Conservation (phyloP, 2,797 vertebrate species). For the Pygocentrus nattereri region DNA sequence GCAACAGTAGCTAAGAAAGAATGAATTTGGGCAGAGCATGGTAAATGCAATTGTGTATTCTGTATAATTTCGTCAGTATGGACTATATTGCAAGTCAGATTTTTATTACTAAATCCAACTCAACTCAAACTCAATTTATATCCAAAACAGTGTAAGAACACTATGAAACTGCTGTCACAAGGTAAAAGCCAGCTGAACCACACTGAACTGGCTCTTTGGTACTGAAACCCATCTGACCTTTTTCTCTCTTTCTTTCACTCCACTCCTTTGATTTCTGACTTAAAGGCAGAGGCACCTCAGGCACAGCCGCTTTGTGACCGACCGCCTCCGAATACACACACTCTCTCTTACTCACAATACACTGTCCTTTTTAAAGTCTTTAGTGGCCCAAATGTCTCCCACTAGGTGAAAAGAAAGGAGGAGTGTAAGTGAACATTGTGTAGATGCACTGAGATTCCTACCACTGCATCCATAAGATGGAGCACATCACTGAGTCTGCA, state of each 20-base stretch:
- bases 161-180: neutral
- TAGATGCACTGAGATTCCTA: neutral
- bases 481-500: neutral
- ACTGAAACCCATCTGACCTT: slow-evolving; percentile 19
- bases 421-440: slow-evolving; percentile 4
- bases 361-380: slow-evolving; percentile 67
- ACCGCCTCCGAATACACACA: slow-evolving; percentile 69
- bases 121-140: neutral
- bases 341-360: slow-evolving; percentile 68
- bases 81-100: too few relatives aligned
- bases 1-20: too few relatives aligned
- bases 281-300: slow-evolving; percentile 76
- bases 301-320: slow-evolving; percentile 72
- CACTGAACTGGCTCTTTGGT: neutral
- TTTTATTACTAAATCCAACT: too few relatives aligned
- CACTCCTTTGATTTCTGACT: slow-evolving; percentile 69
- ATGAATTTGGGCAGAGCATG: too few relatives aligned
- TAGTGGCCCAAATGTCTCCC: slow-evolving; percentile 65
- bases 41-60: too few relatives aligned
- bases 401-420: slow-evolving; percentile 60
- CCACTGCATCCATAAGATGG: neutral
- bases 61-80: too few relatives aligned
- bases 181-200: neutral
- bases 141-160: neutral
- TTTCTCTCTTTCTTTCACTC: slow-evolving; percentile 67